A percentile compares a stretch with the other conserved stretches of the same genome.
Conservation (phyloP, 2,797 vertebrate genomes). For the Rousettus madagascariensis region DNA sequence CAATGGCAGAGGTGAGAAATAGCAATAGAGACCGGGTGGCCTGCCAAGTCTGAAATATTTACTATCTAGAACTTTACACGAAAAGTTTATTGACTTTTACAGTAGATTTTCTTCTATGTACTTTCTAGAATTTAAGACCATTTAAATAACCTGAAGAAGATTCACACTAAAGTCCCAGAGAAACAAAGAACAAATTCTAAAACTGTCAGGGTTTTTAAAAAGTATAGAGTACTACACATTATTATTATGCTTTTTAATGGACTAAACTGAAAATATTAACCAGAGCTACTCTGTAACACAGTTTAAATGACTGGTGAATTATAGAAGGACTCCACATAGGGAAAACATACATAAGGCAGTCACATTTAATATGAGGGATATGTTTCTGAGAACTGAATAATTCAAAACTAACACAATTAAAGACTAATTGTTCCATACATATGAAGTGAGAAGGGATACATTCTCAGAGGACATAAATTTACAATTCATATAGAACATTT, state of each 20-base stretch:
- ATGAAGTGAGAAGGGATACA: neutral
- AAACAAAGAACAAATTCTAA: constrained; percentile 43
- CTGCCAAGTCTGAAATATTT: constrained; percentile 19
- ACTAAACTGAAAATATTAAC: constrained; percentile 41
- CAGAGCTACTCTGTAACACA: constrained; percentile 48
- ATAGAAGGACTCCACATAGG: neutral
- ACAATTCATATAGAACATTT: constrained; percentile 8
- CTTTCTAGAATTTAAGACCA: constrained; percentile 38
- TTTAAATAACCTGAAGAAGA: constrained; percentile 42
- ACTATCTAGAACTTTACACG: neutral
- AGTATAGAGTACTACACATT: neutral
- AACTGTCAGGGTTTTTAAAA: neutral
- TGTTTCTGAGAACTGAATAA: constrained; percentile 55
- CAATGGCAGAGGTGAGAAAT: neutral
- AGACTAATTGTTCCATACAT: constrained; percentile 28
- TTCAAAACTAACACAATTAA: constrained; percentile 54
- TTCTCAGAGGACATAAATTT: constrained; percentile 21
- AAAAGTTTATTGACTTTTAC: neutral
- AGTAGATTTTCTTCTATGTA: neutral
- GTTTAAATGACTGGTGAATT: constrained; percentile 52
- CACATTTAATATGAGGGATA: constrained; percentile 36
- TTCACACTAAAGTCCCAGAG: constrained; percentile 1
- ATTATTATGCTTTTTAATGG: constrained; percentile 30
- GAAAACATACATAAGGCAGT: constrained; percentile 41
- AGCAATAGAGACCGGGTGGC: neutral